phyloP scores from a whole-genome alignment of 1,140 invertebrate genomes.

The Musca vetustissima region DNA sequence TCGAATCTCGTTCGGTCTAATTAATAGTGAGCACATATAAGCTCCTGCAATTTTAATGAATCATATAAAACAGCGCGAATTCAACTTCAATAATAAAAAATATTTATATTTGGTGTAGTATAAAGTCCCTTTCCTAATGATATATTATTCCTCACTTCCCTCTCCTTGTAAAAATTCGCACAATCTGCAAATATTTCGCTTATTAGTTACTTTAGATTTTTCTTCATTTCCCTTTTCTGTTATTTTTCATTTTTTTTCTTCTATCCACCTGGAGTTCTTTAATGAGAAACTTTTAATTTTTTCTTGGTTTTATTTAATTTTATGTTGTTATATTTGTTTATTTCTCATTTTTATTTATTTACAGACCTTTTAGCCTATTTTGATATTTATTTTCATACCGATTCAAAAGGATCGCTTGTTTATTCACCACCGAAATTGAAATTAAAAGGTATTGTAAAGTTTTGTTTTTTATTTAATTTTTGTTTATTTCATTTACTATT shows the following conservation, averaged over 20 bases:
- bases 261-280: neutral
- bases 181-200: no score
- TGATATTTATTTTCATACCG: slow-evolving; percentile 76
- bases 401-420: slow-evolving; percentile 69
- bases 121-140: no score
- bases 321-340: slow-evolving; percentile 24
- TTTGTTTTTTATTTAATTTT: slow-evolving; percentile 29
- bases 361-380: slow-evolving; percentile 77
- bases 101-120: no score
- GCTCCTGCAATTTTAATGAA: no score
- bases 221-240: neutral
- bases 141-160: no score
- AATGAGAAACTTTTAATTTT: neutral
- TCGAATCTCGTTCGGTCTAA: no score
- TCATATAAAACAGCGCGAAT: no score
- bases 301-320: slow-evolving; percentile 6
- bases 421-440: slow-evolving; percentile 71
- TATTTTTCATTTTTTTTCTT: slow-evolving; percentile 5
- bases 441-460: slow-evolving; percentile 67
- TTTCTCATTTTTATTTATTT: slow-evolving; percentile 54
- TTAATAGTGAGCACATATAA: no score
- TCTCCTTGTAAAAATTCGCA: no score
- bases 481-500: neutral
- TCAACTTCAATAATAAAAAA: no score
- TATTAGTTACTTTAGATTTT: neutral